Evolutionary conservation across 2,797 vertebrate genomes (phyloP).

Genomic region (Microcaecilia unicolor): DNA sequence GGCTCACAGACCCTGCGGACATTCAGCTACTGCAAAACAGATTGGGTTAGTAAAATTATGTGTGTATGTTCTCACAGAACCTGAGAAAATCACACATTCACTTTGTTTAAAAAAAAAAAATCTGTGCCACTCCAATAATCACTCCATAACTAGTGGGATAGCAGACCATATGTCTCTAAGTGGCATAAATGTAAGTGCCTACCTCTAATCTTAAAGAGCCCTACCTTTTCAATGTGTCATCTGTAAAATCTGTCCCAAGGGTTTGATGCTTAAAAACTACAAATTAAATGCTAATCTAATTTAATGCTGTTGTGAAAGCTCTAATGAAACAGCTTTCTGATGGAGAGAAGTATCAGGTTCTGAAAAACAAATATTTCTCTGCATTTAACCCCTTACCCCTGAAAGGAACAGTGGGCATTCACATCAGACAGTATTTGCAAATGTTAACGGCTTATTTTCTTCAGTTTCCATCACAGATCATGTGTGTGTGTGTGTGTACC

Average conservation of each 20-base stretch:
- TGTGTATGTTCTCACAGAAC: constrained; percentile 58
- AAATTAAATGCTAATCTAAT: neutral
- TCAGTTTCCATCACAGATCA: too few species aligned
- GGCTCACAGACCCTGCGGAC: constrained; percentile 46
- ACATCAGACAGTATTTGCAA: too few species aligned
- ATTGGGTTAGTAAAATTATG: constrained; percentile 57
- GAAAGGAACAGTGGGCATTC: too few species aligned
- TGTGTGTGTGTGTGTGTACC: too few species aligned
- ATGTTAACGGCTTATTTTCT: too few species aligned
- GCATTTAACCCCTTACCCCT: too few species aligned
- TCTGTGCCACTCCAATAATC: constrained; percentile 49
- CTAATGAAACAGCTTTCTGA: neutral
- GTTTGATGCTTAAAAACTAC: constrained; percentile 18
- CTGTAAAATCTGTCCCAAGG: constrained; percentile 17
- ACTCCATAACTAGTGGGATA: constrained; percentile 44
- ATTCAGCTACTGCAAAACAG: constrained; percentile 50
- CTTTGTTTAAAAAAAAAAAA: constrained; percentile 54
- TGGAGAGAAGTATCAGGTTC: too few species aligned
- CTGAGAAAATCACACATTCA: constrained; percentile 64
- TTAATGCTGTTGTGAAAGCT: constrained; percentile 3
- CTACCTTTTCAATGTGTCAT: constrained; percentile 28
- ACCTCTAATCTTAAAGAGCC: constrained; percentile 10
- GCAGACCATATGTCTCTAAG: constrained; percentile 49
- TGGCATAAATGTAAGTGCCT: constrained; percentile 22
- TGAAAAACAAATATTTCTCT: too few species aligned